phyloP scores from a whole-genome alignment of 2,797 vertebrate species.

The Enteromius radiatus region DNA sequence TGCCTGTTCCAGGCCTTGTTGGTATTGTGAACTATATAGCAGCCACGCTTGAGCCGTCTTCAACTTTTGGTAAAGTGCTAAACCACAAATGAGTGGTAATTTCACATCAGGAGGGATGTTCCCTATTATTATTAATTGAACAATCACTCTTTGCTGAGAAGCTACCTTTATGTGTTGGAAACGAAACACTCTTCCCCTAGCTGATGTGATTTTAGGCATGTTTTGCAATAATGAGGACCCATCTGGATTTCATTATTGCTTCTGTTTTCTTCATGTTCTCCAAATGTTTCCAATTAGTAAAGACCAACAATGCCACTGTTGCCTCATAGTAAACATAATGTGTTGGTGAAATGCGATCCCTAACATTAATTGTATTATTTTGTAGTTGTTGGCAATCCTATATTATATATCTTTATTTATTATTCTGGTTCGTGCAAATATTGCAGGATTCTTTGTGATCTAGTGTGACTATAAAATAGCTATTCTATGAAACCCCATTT shows the following conservation, averaged over 20 bases:
- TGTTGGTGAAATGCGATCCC: slow-evolving; percentile 7
- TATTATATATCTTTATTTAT: not conserved
- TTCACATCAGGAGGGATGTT: slow-evolving; percentile 31
- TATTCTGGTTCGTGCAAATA: not conserved
- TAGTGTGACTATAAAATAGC: not conserved
- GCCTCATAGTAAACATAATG: slow-evolving; percentile 45
- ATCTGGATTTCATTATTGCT: slow-evolving; percentile 62
- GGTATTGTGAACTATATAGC: slow-evolving; percentile 68
- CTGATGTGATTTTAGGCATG: slow-evolving; percentile 43
- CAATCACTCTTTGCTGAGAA: slow-evolving; percentile 39
- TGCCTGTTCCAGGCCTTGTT: slow-evolving; percentile 60
- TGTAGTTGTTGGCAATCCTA: slow-evolving; percentile 3
- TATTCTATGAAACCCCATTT: slow-evolving; percentile 1
- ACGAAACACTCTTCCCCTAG: slow-evolving; percentile 27
- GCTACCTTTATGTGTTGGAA: slow-evolving; percentile 40
- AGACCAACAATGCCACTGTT: slow-evolving; percentile 57
- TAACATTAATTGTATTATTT: slow-evolving; percentile 23
- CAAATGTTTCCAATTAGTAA: slow-evolving; percentile 57
- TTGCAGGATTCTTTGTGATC: not conserved
- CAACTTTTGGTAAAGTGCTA: slow-evolving; percentile 5
- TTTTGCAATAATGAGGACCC: slow-evolving; percentile 49
- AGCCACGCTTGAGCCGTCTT: slow-evolving; percentile 33
- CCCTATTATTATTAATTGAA: slow-evolving; percentile 27
- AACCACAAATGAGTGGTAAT: slow-evolving; percentile 42
- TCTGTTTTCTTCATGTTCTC: slow-evolving; percentile 57